phyloP scores from a whole-genome alignment of 2,888 invertebrate genomes.

The Plagiodera versicolora region DNA sequence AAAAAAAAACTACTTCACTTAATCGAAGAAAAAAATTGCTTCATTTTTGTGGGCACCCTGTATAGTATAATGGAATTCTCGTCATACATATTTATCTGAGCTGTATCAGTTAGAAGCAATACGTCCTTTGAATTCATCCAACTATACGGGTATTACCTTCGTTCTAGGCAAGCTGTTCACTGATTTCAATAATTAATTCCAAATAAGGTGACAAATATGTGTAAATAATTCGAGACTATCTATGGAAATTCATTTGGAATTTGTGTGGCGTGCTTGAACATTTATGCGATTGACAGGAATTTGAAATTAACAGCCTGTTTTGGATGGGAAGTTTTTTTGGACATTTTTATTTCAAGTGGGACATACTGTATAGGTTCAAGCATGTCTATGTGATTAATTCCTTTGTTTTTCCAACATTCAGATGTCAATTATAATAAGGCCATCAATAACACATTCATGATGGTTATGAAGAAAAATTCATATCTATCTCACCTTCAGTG shows the following conservation, averaged over 20 bases:
- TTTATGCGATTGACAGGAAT: not conserved
- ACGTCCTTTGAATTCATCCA: constrained; percentile 10
- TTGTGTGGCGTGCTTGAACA: not conserved
- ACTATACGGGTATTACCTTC: constrained; percentile 33
- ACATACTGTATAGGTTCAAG: too few relatives aligned
- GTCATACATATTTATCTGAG: not conserved
- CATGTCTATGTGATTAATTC: too few relatives aligned
- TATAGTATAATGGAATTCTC: not conserved
- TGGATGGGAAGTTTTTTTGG: too few relatives aligned
- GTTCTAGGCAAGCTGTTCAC: constrained; percentile 16
- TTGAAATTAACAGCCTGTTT: too few relatives aligned
- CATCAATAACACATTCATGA: too few relatives aligned
- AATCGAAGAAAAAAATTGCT: too few relatives aligned
- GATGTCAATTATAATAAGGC: too few relatives aligned
- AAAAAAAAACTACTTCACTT: too few relatives aligned
- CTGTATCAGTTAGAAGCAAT: not conserved
- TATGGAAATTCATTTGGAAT: constrained; percentile 2
- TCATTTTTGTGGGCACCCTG: not conserved
- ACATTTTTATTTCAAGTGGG: too few relatives aligned
- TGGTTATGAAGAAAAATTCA: too few relatives aligned
- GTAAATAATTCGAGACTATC: constrained; percentile 16
- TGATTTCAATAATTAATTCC: constrained; percentile 27
- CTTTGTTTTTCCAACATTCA: too few relatives aligned
- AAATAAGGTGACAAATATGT: constrained; percentile 24
- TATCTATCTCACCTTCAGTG: too few relatives aligned